Evolutionary conservation across 2,797 vertebrate species (phyloP), one percentile per base, ranked within the genome.

Genomic region (Clarias pachynema): DNA sequence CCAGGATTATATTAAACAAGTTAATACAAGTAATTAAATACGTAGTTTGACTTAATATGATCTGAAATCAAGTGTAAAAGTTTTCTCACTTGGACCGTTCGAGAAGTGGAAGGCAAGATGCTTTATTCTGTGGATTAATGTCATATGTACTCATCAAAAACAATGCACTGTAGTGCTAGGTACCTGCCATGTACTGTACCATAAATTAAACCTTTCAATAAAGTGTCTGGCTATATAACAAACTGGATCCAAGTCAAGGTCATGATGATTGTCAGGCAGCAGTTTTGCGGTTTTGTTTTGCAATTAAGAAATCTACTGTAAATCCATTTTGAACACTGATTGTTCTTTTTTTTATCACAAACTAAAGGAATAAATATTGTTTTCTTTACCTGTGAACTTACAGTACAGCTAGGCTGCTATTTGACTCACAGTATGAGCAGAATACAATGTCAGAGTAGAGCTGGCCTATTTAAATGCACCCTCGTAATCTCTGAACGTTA

Each of bases 401-500:
- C 20, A 24, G 53, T 34, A 56, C 18, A 34, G 56, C 74, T 59
- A 20, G 57, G 15, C 31, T 31, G 12, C 22, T 5, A 15, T 37
- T 1, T 1, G 31, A 40, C 12, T n/a, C 0, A 12, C 3, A 26
- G 57, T 62, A 40, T 69, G 31, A 37, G 65, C 14, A 66, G 26
- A 66, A 66, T 24, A 78, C 31, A 62, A 62, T 40, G 34, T 62
- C 14, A 40, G 77, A 79, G 62, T 62, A 79, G 57, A 40, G 31
- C 34, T 16, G 56, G 56, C 56, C 10, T 59, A n/a, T 40, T 40
- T 79, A 40, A 79, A 62, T 62, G 12, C 34, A 79, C 12, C 77
- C 15, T n/a, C 31, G 31, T 37, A 62, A 59, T 20, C 53, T 34
- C 8, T 77, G 74, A 63, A 79, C 14, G 1, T 37, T 63, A n/a